Evolutionary conservation across 2,113 vertebrate species (phyloP), one percentile per base, ranked within the genome.

Genomic region (Centropristis striata): DNA sequence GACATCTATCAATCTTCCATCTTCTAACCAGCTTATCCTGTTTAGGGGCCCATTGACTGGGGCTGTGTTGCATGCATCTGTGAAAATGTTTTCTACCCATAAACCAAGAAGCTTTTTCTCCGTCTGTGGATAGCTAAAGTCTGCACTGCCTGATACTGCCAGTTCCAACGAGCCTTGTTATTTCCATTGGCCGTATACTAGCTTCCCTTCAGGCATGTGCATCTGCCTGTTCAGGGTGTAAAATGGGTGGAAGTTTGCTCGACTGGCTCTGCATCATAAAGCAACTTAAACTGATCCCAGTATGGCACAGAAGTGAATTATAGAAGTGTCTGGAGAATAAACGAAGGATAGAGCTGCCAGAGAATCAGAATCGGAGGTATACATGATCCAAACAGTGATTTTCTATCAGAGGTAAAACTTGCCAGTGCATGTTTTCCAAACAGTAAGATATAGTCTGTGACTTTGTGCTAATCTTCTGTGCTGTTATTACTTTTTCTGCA

Each of bases 301-400:
- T 61, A n/a, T 73, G 61, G 69, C 78, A 60, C 27, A 36, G 61
- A 23, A 36, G 68, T 80, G 74, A 71, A 79, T 77, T 73, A 74
- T 70, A 32, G 68, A 78, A 44, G 63, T 50, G 42, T 70, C 25
- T 55, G 25, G 60, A 57, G 64, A 75, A 80, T 59, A 80, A 75
- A 81, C 27, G 25, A 25, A 83, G 50, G 59, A 36, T 42, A 73
- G 55, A 59, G 74, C 39, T 16, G 12, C 18, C 53, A 28, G 18
- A 61, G 57, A 83, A 71, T 81, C 49, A 58, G 12, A 81, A 63
- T 16, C 44, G 25, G 4, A 8, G 23, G 32, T n/a, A 14, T 18
- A 37, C 36, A 14, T 67, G 9, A 73, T 61, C 37, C 47, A 70
- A 54, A 20, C 57, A 18, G 36, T 23, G 58, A 69, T 61, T 83